Evolutionary conservation across 1,140 invertebrate species (phyloP).

Genomic region (Cephus cinctus): DNA sequence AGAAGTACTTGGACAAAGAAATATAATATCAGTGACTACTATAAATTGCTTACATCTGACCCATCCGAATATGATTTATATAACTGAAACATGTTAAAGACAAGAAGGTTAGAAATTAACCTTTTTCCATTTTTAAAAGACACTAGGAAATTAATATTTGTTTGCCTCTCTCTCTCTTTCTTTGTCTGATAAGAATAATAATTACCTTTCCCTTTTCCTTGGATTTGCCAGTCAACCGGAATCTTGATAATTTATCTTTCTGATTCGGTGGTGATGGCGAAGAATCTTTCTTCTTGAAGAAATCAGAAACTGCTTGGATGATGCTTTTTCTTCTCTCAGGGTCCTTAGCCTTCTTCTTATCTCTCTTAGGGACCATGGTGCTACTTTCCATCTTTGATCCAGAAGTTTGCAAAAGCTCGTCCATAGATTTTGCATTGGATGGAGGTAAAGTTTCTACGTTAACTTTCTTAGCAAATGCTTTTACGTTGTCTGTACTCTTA

Average conservation of each 20-base stretch:
- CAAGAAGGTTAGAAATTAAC: conserved; percentile 2
- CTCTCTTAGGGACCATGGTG: conserved; percentile 29
- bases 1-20: conserved; percentile 32
- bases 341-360: conserved; percentile 61
- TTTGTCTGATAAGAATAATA: no score
- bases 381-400: conserved; percentile 5
- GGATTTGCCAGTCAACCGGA: conserved; percentile 64
- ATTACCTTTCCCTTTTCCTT: conserved; percentile 71
- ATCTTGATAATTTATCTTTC: conserved; percentile 61
- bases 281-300: conserved; percentile 68
- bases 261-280: conserved; percentile 45
- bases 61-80: conserved; percentile 55
- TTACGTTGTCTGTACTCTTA: conserved; percentile 52
- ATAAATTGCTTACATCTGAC: conserved; percentile 55
- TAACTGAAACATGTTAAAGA: conserved; percentile 50
- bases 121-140: no score
- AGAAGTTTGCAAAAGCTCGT: conserved; percentile 34
- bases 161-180: no score
- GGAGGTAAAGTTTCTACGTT: conserved; percentile 28
- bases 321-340: conserved; percentile 76
- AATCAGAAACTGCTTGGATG: conserved; percentile 80
- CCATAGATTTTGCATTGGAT: conserved; percentile 46
- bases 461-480: conserved; percentile 34
- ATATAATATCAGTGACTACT: conserved; percentile 31
- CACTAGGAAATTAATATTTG: no score